Conservation (phyloP, 2,113 vertebrate species). For the Xiphophorus couchianus region DNA sequence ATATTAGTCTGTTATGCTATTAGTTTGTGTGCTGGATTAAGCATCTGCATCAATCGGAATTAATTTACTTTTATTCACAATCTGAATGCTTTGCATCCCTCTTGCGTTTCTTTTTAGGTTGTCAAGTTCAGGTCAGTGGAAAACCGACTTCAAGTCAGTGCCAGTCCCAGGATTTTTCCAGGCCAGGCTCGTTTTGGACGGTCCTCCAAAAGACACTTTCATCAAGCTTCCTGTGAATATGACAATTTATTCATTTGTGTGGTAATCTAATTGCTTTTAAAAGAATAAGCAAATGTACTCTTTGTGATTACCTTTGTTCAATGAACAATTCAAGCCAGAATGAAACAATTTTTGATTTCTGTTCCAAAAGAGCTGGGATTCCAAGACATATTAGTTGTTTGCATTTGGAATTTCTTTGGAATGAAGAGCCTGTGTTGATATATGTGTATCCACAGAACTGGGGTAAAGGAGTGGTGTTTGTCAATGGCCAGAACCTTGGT, state of each 20-base stretch:
- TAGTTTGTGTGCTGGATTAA: neutral
- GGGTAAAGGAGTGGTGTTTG: conserved; percentile 89
- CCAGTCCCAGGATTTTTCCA: conserved; percentile 84
- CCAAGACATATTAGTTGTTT: neutral
- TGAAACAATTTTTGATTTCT: neutral
- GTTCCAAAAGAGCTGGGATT: no score
- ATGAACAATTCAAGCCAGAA: neutral
- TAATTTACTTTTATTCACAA: no score
- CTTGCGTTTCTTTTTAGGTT: conserved; percentile 70
- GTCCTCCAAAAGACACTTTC: conserved; percentile 86
- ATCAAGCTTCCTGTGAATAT: conserved; percentile 83
- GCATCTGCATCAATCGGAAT: neutral
- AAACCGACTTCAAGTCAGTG: conserved; percentile 65
- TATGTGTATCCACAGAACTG: conserved; percentile 82
- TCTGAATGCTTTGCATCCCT: no score
- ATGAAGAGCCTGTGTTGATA: neutral
- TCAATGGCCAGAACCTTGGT: conserved; percentile 90
- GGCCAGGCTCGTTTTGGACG: conserved; percentile 76
- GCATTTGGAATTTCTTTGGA: neutral
- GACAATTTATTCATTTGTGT: neutral
- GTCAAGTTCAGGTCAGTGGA: conserved; percentile 76
- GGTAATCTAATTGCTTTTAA: neutral
- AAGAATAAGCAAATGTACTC: no score
- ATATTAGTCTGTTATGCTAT: no score
- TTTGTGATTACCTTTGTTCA: neutral